phyloP scores from a whole-genome alignment of 2,113 vertebrate species.

The Gobiocypris rarus region DNA sequence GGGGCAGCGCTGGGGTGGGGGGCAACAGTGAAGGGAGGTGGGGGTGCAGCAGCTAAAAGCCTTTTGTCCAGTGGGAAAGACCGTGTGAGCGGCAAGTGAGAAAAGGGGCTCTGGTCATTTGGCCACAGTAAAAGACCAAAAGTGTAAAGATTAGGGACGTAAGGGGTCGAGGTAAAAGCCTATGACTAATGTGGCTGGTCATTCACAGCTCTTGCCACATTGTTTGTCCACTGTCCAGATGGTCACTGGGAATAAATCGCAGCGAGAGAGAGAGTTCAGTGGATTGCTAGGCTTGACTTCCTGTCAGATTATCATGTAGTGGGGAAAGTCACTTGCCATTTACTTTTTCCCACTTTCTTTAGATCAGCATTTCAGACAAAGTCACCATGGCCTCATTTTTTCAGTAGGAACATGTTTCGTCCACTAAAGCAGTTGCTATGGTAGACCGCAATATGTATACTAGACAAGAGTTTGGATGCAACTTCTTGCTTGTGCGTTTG shows the following conservation, averaged over 20 bases:
- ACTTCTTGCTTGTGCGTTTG: too few species aligned
- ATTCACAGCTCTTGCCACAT: constrained; percentile 68
- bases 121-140: constrained; percentile 65
- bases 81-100: constrained; percentile 71
- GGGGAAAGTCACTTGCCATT: constrained; percentile 36
- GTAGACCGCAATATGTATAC: background rate
- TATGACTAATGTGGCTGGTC: constrained; percentile 85
- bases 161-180: constrained; percentile 78
- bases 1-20: constrained; percentile 49
- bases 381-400: background rate
- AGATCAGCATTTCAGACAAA: background rate
- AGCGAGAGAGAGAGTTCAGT: constrained; percentile 46
- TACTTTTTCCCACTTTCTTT: background rate
- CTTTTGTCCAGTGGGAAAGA: constrained; percentile 79
- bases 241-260: constrained; percentile 79
- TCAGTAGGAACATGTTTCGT: background rate
- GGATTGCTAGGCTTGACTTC: constrained; percentile 53
- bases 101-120: constrained; percentile 69
- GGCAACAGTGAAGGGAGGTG: constrained; percentile 69
- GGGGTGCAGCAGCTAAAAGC: constrained; percentile 63
- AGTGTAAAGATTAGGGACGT: constrained; percentile 74
- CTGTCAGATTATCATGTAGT: constrained; percentile 53
- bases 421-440: background rate
- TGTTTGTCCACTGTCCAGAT: constrained; percentile 78
- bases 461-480: too few species aligned